Evolutionary conservation across 2,888 invertebrate species (phyloP), one percentile per base, ranked within the genome.

Genomic region (Gibbula magus): DNA sequence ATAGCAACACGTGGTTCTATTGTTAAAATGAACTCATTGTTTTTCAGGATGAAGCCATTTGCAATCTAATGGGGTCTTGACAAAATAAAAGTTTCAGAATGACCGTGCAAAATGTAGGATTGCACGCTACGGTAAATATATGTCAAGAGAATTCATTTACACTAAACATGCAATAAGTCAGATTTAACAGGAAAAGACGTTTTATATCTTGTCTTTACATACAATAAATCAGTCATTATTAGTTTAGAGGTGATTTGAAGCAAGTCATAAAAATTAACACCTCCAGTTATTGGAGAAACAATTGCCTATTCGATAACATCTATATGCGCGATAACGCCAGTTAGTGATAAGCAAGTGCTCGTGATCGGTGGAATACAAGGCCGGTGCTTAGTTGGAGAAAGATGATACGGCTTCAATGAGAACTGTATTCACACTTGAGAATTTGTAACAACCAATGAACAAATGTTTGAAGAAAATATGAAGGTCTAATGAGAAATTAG

Each of bases 191-290:
- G 10, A 32, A 32, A 32, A 18, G 70, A 70, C 32, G 39, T 70
- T 61, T 70, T 35, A 70, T 70, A 70, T 70, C 70, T 70, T 70
- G 70, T 70, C 70, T 70, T 10, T 18, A 20, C n/a, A 35, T 45
- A 70, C 70, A 70, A n/a, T 70, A 70, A 39, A 39, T 20, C 32
- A 35, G n/a, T 39, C 32, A 18, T 39, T 39, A 70, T 70, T 70
- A 39, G 39, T 5, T 70, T 20, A 32, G 20, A 35, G 16, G 70
- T 70, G 35, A 70, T 70, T 70, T 70, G 70, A 70, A 39, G 29
- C 39, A 32, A 1, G 0, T 10, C 45, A 45, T 45, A 45, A 45
- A 45, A 45, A 45, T 45, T 45, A 45, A 45, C 45, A 45, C 45
- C 45, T 45, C 45, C 13, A 45, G 45, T 45, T 45, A 45, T 45